These are phyloP conservation scores for Hyphantria cunea DNA, from an alignment of 1,140 invertebrate species.

Conservation along the genomic window DNA sequence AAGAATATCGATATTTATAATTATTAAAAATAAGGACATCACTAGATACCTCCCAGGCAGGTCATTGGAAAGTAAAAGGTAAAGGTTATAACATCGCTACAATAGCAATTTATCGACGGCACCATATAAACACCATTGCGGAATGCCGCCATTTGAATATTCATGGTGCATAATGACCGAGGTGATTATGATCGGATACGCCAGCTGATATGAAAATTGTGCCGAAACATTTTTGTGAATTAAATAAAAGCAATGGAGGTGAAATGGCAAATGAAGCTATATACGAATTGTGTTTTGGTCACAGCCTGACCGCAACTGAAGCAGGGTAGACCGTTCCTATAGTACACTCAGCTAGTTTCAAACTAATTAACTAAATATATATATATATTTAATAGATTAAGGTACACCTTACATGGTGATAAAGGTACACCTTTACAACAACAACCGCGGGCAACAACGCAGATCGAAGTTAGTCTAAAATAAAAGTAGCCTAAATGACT, in stretches of 20 bases:
- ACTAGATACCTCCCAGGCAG: slow-evolving; percentile 38
- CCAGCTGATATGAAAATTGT: not conserved
- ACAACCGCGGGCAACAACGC: no score
- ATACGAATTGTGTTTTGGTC: no score
- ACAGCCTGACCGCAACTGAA: no score
- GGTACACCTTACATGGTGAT: no score
- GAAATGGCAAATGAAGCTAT: not conserved
- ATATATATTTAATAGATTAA: no score
- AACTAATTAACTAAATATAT: no score
- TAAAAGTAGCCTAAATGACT: no score
- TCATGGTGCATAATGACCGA: slow-evolving; percentile 10
- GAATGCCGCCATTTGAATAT: slow-evolving; percentile 10
- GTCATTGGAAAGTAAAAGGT: slow-evolving; percentile 63
- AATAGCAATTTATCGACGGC: slow-evolving; percentile 15
- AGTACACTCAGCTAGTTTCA: no score
- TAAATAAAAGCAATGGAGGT: not conserved
- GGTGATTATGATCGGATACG: not conserved
- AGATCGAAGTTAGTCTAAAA: no score
- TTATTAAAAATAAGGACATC: slow-evolving; percentile 26
- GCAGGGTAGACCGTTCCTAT: no score
- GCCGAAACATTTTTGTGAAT: not conserved
- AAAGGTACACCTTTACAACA: no score
- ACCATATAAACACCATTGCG: slow-evolving; percentile 4
- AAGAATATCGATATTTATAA: slow-evolving; percentile 4
- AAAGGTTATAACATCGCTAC: slow-evolving; percentile 43